phyloP scores from a whole-genome alignment of 2,797 vertebrate genomes.

The Brachymystax lenok region DNA sequence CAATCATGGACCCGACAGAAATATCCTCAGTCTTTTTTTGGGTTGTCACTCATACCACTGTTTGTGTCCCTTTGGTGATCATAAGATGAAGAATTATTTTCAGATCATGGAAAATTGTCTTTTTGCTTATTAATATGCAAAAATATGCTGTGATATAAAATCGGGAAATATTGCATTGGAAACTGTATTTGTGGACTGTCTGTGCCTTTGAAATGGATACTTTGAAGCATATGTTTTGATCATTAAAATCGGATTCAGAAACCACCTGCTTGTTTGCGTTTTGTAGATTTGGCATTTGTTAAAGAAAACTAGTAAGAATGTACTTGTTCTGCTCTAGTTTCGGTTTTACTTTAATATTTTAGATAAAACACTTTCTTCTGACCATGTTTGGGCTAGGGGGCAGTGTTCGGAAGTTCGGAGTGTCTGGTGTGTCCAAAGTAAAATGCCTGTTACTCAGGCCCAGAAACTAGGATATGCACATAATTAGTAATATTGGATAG shows the following conservation, averaged over 20 bases:
- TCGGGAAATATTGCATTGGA: neutral
- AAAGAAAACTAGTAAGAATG: slow-evolving; percentile 36
- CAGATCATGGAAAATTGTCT: neutral
- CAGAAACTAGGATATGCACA: too few species aligned
- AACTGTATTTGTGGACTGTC: neutral
- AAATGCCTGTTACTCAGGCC: too few species aligned
- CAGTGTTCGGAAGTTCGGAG: too few species aligned
- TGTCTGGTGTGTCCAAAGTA: too few species aligned
- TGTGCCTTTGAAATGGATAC: neutral
- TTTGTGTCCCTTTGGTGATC: neutral
- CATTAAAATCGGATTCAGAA: neutral
- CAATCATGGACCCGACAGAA: slow-evolving; percentile 39
- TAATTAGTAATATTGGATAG: too few species aligned
- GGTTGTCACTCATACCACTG: neutral
- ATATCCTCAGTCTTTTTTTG: neutral
- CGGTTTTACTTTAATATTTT: slow-evolving; percentile 20
- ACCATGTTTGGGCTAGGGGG: too few species aligned
- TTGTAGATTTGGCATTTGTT: neutral
- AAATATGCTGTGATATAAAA: neutral
- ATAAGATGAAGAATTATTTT: neutral
- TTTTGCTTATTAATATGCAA: neutral
- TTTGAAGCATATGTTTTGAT: neutral
- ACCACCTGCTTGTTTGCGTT: neutral
- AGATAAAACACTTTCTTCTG: slow-evolving; percentile 36
- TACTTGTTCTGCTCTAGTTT: slow-evolving; percentile 28